phyloP scores from a whole-genome alignment of 1,140 invertebrate species.

The Monomorium pharaonis region DNA sequence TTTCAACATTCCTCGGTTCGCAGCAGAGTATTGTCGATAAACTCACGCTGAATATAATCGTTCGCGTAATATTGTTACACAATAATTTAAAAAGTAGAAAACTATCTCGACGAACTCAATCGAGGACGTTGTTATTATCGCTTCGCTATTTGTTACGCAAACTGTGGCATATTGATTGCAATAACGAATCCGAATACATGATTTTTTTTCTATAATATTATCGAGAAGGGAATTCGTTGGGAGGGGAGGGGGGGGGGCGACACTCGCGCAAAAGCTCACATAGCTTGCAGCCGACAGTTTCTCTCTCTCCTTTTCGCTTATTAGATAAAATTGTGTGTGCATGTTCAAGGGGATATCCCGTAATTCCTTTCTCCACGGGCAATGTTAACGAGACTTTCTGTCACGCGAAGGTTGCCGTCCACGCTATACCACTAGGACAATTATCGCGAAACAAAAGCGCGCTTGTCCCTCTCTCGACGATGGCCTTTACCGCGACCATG shows the following conservation, averaged over 20 bases:
- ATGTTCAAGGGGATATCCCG: constrained; percentile 39
- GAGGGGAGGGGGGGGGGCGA: too few relatives aligned
- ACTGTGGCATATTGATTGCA: not conserved
- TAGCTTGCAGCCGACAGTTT: not conserved
- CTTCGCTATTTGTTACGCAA: not conserved
- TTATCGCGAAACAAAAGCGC: constrained; percentile 51
- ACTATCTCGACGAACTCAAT: not conserved
- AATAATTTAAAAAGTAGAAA: not conserved
- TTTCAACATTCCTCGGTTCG: constrained; percentile 12
- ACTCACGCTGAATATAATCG: not conserved
- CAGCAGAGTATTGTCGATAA: not conserved
- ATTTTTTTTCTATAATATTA: not conserved
- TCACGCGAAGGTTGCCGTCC: constrained; percentile 54
- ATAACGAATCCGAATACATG: not conserved
- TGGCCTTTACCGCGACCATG: constrained; percentile 48
- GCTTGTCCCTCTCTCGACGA: constrained; percentile 39
- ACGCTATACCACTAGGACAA: constrained; percentile 32
- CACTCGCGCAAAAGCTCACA: not conserved
- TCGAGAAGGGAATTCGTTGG: not conserved
- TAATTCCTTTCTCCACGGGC: constrained; percentile 20
- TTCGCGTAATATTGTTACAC: not conserved
- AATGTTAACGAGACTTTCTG: constrained; percentile 54
- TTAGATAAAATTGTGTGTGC: not conserved
- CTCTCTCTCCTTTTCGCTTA: too few relatives aligned
- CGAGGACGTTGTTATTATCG: not conserved